phyloP scores from a whole-genome alignment of 2,797 vertebrate species.

The Myoxocephalus aenaeus region DNA sequence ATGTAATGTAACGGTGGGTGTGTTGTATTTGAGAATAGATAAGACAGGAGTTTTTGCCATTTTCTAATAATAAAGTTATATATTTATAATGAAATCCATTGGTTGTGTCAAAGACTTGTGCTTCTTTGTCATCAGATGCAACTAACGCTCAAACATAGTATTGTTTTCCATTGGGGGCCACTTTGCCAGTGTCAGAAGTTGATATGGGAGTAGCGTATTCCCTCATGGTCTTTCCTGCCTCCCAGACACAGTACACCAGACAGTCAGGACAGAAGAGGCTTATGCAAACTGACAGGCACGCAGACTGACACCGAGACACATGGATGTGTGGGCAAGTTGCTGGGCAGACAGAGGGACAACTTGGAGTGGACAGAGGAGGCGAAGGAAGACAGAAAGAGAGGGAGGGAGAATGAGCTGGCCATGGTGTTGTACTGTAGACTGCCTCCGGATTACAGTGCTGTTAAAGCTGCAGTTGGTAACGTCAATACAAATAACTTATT shows the following conservation, averaged over 20 bases:
- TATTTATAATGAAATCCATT: constrained; percentile 9
- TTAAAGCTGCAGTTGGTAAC: neutral
- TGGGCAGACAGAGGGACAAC: constrained; percentile 64
- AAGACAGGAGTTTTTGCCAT: constrained; percentile 26
- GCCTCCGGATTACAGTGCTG: constrained; percentile 14
- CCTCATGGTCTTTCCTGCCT: constrained; percentile 61
- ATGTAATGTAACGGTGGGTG: constrained; percentile 29
- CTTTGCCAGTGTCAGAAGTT: constrained; percentile 51
- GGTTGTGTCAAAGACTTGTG: constrained; percentile 5
- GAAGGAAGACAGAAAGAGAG: constrained; percentile 22
- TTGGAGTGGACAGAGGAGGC: constrained; percentile 57
- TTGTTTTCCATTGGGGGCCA: constrained; percentile 34
- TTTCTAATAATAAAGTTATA: constrained; percentile 10
- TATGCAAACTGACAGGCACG: constrained; percentile 72
- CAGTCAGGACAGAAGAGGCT: constrained; percentile 62
- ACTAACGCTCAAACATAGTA: constrained; percentile 33
- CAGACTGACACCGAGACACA: constrained; percentile 71
- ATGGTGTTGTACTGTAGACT: constrained; percentile 16
- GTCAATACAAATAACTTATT: neutral
- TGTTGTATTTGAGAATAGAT: constrained; percentile 32
- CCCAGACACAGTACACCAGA: constrained; percentile 65
- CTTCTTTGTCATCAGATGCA: constrained; percentile 37
- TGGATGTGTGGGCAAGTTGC: constrained; percentile 69
- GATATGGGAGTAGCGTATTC: constrained; percentile 57
- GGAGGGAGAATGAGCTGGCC: constrained; percentile 3